Evolutionary conservation across 2,113 vertebrate genomes (phyloP).

Genomic region (Rhynchomys soricoides): DNA sequence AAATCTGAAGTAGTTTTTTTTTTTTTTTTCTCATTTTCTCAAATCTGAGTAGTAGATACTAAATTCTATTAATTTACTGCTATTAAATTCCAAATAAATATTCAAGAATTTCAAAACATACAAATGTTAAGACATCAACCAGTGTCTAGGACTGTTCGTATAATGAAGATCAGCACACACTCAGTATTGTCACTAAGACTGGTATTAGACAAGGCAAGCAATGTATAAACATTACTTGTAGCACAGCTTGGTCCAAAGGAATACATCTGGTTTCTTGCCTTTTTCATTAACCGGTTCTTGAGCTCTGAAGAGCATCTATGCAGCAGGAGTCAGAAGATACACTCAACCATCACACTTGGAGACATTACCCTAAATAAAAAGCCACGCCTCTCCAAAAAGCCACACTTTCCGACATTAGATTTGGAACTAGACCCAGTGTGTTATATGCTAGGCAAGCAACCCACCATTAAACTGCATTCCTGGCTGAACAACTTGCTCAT

Average conservation of each 20-base stretch:
- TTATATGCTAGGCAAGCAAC: not conserved
- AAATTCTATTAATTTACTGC: not conserved
- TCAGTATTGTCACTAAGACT: not conserved
- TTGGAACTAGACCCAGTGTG: not conserved
- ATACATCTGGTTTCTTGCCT: not conserved
- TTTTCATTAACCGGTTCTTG: not conserved
- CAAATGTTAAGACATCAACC: constrained; percentile 40
- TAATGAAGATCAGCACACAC: not conserved
- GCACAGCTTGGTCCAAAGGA: not conserved
- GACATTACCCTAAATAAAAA: not conserved
- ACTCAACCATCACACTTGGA: not conserved
- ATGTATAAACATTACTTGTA: not conserved
- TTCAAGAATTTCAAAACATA: not conserved
- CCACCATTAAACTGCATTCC: not conserved
- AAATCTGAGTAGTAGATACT: constrained; percentile 17
- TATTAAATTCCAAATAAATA: constrained; percentile 4
- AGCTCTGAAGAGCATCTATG: constrained; percentile 23
- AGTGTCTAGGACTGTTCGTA: not conserved
- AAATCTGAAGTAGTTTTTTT: not conserved
- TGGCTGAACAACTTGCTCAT: not conserved
- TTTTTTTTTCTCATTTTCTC: constrained; percentile 6
- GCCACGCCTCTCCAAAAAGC: not conserved
- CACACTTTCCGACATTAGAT: not conserved
- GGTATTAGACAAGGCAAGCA: not conserved
- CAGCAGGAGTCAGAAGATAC: not conserved